phyloP scores from a whole-genome alignment of 2,888 invertebrate species.

The Hipparchia sbordonii region DNA sequence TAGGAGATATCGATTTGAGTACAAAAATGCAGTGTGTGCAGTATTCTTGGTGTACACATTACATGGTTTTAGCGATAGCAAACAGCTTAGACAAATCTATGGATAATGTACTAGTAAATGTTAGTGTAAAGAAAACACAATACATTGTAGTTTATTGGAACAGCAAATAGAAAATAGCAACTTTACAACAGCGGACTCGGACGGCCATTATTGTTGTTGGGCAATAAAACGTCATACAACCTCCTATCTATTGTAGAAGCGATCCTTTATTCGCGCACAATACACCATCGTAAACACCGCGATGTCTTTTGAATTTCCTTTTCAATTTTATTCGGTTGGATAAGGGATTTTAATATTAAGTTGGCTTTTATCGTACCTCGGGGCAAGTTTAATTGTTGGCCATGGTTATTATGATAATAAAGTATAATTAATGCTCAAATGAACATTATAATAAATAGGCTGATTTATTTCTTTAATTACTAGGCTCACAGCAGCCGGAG shows the following conservation, averaged over 20 bases:
- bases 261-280: conserved; percentile 20
- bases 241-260: conserved; percentile 20
- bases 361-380: background rate
- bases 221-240: conserved; percentile 26
- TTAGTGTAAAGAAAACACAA: background rate
- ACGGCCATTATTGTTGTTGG: conserved; percentile 22
- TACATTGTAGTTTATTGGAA: background rate
- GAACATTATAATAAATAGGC: too few species aligned
- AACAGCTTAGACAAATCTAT: background rate
- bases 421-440: background rate
- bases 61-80: too few species aligned
- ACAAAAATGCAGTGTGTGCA: too few species aligned
- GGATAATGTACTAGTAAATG: background rate
- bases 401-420: background rate
- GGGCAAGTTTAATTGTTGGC: background rate
- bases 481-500: too few species aligned
- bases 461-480: too few species aligned
- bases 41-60: too few species aligned
- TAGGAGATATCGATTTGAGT: too few species aligned
- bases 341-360: conserved; percentile 6
- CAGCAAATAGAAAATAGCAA: conserved; percentile 11
- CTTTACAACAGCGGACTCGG: conserved; percentile 11
- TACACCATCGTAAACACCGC: conserved; percentile 25
- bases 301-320: conserved; percentile 15
- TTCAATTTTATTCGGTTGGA: conserved; percentile 11